These are phyloP conservation scores for Yponomeuta evonymella DNA, from an alignment of 2,888 invertebrate genomes.

Conservation along the genomic window DNA sequence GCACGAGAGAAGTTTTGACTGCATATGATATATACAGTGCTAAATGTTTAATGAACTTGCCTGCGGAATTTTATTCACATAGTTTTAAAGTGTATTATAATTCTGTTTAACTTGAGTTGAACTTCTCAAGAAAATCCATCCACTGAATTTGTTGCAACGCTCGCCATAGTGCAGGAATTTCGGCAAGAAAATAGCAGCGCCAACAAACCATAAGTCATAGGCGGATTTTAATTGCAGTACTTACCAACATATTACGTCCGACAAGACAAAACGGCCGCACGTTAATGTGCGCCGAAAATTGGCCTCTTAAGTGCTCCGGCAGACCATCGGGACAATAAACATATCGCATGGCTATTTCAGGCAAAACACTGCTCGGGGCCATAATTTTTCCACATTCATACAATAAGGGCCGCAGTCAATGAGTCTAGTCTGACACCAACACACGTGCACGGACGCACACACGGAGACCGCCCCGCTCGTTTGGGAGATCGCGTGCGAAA, in stretches of 20 bases:
- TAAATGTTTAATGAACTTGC: constrained; percentile 34
- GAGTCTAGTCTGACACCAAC: constrained; percentile 73
- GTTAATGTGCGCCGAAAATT: constrained; percentile 65
- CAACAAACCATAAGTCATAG: neutral
- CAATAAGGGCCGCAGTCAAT: constrained; percentile 76
- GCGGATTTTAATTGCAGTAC: constrained; percentile 55
- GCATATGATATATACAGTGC: constrained; percentile 62
- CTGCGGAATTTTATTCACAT: neutral
- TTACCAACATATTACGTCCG: constrained; percentile 61
- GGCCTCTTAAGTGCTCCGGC: constrained; percentile 61
- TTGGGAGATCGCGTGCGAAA: constrained; percentile 73
- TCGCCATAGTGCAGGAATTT: no score
- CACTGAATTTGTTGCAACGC: no score
- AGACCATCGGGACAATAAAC: constrained; percentile 58
- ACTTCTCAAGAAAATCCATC: no score
- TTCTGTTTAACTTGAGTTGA: neutral
- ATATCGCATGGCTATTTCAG: constrained; percentile 67
- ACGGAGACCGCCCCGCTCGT: constrained; percentile 59
- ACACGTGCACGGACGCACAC: constrained; percentile 68
- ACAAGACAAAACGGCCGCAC: constrained; percentile 55
- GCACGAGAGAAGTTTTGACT: constrained; percentile 71
- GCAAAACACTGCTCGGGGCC: constrained; percentile 66
- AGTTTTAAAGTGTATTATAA: neutral
- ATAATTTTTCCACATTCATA: constrained; percentile 77
- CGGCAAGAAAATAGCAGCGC: neutral